Percentiles rank a stretch among this genome's conserved stretches.
Evolutionary conservation across 2,113 vertebrate genomes (phyloP).

Genomic region (Notechis scutatus): DNA sequence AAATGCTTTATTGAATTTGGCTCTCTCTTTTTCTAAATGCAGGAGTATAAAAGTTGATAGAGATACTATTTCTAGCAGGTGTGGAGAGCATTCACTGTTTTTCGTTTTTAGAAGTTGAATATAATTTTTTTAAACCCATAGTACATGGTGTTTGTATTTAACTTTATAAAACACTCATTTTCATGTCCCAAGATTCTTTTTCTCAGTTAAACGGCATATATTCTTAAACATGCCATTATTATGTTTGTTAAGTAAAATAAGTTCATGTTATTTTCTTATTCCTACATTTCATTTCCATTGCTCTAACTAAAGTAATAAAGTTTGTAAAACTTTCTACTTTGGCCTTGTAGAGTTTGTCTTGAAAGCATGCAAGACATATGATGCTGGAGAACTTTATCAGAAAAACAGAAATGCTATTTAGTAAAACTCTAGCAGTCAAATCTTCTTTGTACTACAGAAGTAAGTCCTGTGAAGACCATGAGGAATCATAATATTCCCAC

Average conservation of each 20-base stretch:
- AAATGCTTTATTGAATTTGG: conserved; percentile 18
- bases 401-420: not conserved
- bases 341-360: not conserved
- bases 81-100: not conserved
- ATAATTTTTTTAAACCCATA: not conserved
- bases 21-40: not conserved
- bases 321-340: not conserved
- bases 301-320: not conserved
- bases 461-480: not conserved
- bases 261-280: not conserved
- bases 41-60: not conserved
- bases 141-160: not conserved
- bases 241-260: not conserved
- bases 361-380: not conserved
- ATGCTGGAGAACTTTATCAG: conserved; percentile 4
- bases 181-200: not conserved
- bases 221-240: not conserved
- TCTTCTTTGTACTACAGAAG: not conserved
- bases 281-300: not conserved
- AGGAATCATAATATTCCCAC: not conserved
- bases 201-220: not conserved
- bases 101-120: not conserved
- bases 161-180: not conserved
- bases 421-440: not conserved
- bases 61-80: not conserved